Evolutionary conservation across 2,797 vertebrate species (phyloP).

Genomic region (Mus caroli): DNA sequence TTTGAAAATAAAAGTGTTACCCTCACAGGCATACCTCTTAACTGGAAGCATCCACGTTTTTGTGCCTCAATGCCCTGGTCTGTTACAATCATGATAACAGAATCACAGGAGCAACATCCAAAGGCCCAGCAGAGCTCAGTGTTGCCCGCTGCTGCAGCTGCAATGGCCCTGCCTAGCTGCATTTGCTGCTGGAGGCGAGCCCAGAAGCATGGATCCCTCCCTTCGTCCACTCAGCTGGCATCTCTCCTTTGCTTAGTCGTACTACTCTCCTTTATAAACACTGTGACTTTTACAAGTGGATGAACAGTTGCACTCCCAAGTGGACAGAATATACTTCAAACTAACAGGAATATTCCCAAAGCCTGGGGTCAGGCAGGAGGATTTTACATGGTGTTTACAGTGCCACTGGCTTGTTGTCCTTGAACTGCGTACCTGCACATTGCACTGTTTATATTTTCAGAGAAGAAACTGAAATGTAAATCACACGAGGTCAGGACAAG

Average conservation of each 20-base stretch:
- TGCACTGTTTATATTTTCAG: slow-evolving; percentile 29
- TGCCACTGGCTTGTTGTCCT: background rate
- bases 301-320: background rate
- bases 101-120: background rate
- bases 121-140: background rate
- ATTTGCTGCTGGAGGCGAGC: background rate
- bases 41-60: slow-evolving; percentile 3
- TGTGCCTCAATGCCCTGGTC: background rate
- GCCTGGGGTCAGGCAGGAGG: background rate
- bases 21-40: background rate
- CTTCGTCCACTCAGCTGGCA: background rate
- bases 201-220: background rate
- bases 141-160: background rate
- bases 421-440: background rate
- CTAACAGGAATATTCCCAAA: background rate
- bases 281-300: background rate
- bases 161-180: background rate
- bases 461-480: background rate
- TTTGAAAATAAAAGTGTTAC: background rate
- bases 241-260: background rate
- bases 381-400: background rate
- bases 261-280: slow-evolving; percentile 37
- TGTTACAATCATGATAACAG: slow-evolving; percentile 29
- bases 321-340: slow-evolving; percentile 1
- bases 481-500: background rate